These are phyloP conservation scores for Scylla paramamosain DNA, from an alignment of 1,140 invertebrate genomes.

Conservation along the genomic window DNA sequence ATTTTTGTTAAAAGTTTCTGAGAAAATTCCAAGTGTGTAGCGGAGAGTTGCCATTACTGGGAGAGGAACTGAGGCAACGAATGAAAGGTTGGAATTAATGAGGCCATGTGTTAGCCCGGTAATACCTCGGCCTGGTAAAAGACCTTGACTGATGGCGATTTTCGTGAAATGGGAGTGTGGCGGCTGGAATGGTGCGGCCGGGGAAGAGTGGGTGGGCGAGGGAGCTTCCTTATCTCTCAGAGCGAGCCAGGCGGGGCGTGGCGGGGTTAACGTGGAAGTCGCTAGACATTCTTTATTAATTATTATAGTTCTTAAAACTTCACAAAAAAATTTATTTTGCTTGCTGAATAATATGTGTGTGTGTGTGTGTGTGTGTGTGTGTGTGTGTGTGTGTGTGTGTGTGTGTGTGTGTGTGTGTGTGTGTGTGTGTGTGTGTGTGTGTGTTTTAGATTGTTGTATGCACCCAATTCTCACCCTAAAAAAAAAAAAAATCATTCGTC, in stretches of 20 bases:
- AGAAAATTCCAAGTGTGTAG: background rate
- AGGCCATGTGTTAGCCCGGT: background rate
- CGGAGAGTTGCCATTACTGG: conserved; percentile 2
- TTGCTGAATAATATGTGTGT: too few relatives aligned
- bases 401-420: too few relatives aligned
- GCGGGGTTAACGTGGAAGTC: background rate
- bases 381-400: too few relatives aligned
- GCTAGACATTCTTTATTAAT: too few relatives aligned
- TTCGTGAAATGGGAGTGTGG: conserved; percentile 10
- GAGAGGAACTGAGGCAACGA: conserved; percentile 10
- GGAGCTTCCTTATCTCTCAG: background rate
- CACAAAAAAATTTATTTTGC: too few relatives aligned
- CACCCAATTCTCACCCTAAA: too few relatives aligned
- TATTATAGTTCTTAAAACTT: too few relatives aligned
- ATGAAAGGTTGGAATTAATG: conserved; percentile 13
- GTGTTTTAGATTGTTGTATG: too few relatives aligned
- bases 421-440: too few relatives aligned
- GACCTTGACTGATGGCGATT: conserved; percentile 1
- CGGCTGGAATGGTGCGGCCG: background rate
- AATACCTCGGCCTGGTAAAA: background rate
- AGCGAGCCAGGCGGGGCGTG: background rate
- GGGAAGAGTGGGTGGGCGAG: background rate
- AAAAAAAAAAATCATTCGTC: too few relatives aligned
- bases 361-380: too few relatives aligned
- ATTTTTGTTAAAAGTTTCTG: background rate